phyloP scores from a whole-genome alignment of 2,113 vertebrate species.

The Heptranchias perlo region DNA sequence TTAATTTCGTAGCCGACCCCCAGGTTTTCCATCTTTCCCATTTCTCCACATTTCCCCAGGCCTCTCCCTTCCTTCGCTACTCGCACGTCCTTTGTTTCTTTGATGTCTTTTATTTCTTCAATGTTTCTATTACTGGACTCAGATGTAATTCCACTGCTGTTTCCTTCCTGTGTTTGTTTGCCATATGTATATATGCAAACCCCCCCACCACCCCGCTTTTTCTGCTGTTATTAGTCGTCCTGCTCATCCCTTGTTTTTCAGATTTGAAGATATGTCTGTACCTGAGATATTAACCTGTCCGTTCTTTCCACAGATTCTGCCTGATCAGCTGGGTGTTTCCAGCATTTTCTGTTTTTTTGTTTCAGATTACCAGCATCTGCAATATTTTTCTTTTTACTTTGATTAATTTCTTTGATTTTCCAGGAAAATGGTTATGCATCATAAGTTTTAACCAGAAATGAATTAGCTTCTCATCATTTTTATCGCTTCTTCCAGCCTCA shows the following conservation, averaged over 20 bases:
- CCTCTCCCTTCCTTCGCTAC: background rate
- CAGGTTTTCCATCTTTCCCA: background rate
- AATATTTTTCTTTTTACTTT: background rate
- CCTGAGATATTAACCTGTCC: background rate
- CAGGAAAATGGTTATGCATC: background rate
- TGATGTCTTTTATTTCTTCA: background rate
- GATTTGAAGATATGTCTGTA: too few species aligned
- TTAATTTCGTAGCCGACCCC: too few species aligned
- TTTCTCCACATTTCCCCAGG: background rate
- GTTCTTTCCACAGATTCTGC: background rate
- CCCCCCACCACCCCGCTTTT: too few species aligned
- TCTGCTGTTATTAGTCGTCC: background rate
- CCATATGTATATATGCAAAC: too few species aligned
- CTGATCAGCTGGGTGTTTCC: background rate
- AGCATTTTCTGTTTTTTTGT: background rate
- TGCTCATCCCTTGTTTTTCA: background rate
- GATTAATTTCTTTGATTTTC: conserved; percentile 2
- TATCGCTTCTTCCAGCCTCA: background rate
- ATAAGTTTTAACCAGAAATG: background rate
- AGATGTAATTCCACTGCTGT: background rate
- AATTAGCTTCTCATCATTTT: background rate
- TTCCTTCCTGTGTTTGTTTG: background rate
- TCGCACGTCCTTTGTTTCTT: background rate
- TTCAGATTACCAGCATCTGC: background rate
- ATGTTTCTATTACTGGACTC: background rate